Evolutionary conservation across 2,888 invertebrate genomes (phyloP), one percentile per base, ranked within the genome.

Genomic region (Syrista parreyssii): DNA sequence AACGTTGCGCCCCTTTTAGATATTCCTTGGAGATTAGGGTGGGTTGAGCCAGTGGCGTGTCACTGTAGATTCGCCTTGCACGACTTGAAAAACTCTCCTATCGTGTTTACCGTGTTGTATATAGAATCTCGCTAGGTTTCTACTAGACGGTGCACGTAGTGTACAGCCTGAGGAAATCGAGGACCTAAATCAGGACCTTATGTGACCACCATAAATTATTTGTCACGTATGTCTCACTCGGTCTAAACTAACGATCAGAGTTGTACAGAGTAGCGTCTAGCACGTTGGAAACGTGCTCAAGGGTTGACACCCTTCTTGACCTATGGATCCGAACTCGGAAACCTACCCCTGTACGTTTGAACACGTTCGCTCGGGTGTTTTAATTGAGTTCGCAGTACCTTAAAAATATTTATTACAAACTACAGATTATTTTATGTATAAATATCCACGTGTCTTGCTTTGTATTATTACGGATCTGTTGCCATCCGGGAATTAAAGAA

Each of bases 31-130:
- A 78, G 82, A 85, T 85, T 82, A 79, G 78, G 73, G 79, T 55
- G 82, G 82, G 83, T 84, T 79, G 84, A 80, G 82, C 83, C 84
- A 84, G 81, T 85, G 78, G 82, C 87, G 85, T 86, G 86, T 87
- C 87, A 82, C 81, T 81, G 76, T 83, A 81, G 86, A 87, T 87
- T 85, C 82, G 80, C 85, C 82, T 83, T 83, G 80, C 79, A 30
- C 73, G 31, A 55, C 23, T 55, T 9, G 23, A 55, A 55, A 55
- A 55, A 55, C 23, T 55, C 55, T 55, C 23, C 55, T 55, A 55
- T 55, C 55, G 55, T 55, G 23, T 55, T 55, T 23, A 55, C 2
- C 55, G 23, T 55, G 55, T 23, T 55, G 9, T 55, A 2, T 55
- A 23, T 23, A 2, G 6, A 23, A 55, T 55, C 55, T 23, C 9